phyloP scores from a whole-genome alignment of 2,113 vertebrate genomes.

The Cepphus grylle region DNA sequence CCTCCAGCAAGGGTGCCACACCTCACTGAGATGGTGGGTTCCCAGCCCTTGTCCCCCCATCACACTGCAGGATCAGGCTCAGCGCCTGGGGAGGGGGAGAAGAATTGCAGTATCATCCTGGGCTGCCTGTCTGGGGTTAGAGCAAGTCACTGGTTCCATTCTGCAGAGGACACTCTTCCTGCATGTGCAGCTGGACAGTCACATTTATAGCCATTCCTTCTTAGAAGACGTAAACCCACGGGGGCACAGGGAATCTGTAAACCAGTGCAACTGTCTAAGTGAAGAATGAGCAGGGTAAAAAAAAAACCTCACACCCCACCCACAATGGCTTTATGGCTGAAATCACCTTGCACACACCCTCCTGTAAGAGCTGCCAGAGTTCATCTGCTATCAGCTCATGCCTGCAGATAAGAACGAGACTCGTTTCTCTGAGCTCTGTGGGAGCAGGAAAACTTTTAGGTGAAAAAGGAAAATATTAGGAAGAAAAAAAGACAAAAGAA shows the following conservation, averaged over 20 bases:
- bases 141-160: background rate
- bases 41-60: background rate
- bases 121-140: background rate
- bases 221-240: background rate
- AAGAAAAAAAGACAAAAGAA: no score
- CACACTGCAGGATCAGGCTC: background rate
- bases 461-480: background rate
- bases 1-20: background rate
- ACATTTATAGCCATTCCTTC: background rate
- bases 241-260: background rate
- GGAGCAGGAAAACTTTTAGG: background rate
- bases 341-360: slow-evolving; percentile 31
- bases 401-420: background rate
- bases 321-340: background rate
- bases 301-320: background rate
- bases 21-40: accelerated
- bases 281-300: background rate
- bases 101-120: accelerated
- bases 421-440: background rate
- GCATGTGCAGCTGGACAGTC: background rate
- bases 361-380: slow-evolving; percentile 31
- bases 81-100: accelerated
- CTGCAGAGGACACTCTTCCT: background rate
- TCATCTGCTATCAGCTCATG: slow-evolving; percentile 6
- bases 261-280: background rate